Evolutionary conservation across 2,797 vertebrate genomes (phyloP), one percentile per base, ranked within the genome.

Genomic region (Pampus argenteus): DNA sequence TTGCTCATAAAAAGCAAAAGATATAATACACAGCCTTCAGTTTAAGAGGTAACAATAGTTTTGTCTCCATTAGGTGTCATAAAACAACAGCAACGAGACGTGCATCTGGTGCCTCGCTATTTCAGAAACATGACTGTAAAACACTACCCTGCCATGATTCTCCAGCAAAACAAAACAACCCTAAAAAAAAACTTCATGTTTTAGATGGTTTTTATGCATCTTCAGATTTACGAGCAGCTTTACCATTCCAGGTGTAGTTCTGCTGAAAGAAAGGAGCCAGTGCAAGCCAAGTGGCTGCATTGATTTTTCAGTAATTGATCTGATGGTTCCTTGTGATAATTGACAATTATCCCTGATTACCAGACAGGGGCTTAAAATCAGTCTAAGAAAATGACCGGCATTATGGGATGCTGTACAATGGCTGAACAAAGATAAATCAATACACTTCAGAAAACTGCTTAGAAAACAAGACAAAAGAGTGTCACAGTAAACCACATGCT

Each of bases 291-390:
- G 89, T 91, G 91, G 88, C 85, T 72, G 76, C 90, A 94, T 95
- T 93, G 95, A 95, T 92, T 92, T 89, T 52, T 84, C 81, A 80
- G 94, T 95, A 95, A 95, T 95, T 95, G 94, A 94, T 94, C 94
- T 93, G 92, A 95, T 94, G 91, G 93, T 92, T 94, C 93, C 92
- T 93, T 93, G 94, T 95, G 94, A 95, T 95, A 95, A 95, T 95
- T 95, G 94, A 95, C 93, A 94, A 95, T 95, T 95, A 95, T 95
- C 94, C 94, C 90, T 95, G 93, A 95, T 95, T 95, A 95, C 92
- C 89, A 95, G 92, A 92, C 89, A 89, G 91, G 92, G 91, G 94
- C 85, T 93, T 94, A 92, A 91, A 93, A 94, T 93, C 94, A 92
- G 92, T 92, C 91, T 88, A 81, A 91, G 91, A 92, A 94, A 92